These are phyloP conservation scores for Coremacera marginata DNA, from an alignment of 2,888 invertebrate genomes.

Conservation along the genomic window DNA sequence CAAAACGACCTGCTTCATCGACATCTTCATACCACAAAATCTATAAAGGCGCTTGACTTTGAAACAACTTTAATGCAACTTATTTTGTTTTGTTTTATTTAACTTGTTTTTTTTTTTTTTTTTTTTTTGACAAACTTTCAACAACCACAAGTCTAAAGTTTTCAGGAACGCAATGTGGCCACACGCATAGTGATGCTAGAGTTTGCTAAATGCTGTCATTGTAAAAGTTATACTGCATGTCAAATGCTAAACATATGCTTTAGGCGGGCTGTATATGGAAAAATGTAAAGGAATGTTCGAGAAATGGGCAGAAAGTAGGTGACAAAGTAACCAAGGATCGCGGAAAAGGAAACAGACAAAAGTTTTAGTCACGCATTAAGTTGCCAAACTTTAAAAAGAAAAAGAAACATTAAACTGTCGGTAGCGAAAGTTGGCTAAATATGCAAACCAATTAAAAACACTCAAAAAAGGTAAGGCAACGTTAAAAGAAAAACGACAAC, in stretches of 20 bases:
- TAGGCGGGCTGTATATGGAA: background rate
- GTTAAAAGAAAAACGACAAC: background rate
- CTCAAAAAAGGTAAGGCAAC: background rate
- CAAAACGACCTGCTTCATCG: too few species aligned
- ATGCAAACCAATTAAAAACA: background rate
- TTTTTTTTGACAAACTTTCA: background rate
- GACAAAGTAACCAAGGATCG: too few species aligned
- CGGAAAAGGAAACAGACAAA: too few species aligned
- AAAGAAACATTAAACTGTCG: background rate
- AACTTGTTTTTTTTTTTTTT: background rate
- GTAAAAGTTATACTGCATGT: background rate
- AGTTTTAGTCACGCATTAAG: too few species aligned
- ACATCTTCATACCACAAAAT: too few species aligned
- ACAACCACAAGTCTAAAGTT: background rate
- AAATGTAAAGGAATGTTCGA: background rate
- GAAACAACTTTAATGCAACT: background rate
- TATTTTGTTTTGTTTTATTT: background rate
- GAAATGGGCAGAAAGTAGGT: background rate
- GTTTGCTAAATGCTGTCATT: conserved; percentile 5
- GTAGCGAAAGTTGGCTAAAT: too few species aligned
- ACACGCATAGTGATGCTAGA: background rate
- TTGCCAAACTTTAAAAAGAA: background rate
- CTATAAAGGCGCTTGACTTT: background rate
- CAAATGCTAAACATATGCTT: conserved; percentile 9
- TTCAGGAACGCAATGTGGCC: conserved; percentile 1